Evolutionary conservation across 2,797 vertebrate genomes (phyloP), one percentile per base, ranked within the genome.

Genomic region (Ctenochaetus hawaiiensis): DNA sequence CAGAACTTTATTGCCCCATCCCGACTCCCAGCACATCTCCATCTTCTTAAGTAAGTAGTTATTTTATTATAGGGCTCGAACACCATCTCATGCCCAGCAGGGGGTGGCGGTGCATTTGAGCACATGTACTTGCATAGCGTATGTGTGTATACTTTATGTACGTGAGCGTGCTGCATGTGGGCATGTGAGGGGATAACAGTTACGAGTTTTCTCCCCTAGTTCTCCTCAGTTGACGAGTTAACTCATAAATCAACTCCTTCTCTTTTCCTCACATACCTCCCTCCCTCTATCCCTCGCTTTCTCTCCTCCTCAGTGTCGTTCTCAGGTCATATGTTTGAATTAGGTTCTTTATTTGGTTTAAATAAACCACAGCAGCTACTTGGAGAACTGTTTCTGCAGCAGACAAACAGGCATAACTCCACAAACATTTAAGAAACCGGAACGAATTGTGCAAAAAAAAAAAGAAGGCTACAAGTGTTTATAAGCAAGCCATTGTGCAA

Each of bases 21-120:
- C 48, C 12, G 30, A 67, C 49, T 80, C 80, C 74, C 77, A 67
- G 82, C 71, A 89, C 72, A 72, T 88, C 74, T 84, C 80, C 82
- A 89, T 88, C 87, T 88, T 83, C 83, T 89, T 89, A 93, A 91
- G 84, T 91, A 92, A 94, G 91, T 85, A 83, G 67, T 85, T 87
- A 85, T 88, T 77, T 81, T 84, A 84, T 82, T 82, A 78, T 52
- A 81, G 64, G 26, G 61, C 75, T 86, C 82, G 81, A 83, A 82
- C 80, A 63, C 81, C 80, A 65, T 82, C 72, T 45, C 14, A 65
- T 58, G 67, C 59, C 51, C 78, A 47, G 64, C 67, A 47, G 65
- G 78, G 53, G 82, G 66, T 45, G 75, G 73, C 26, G 16, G 39
- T 17, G 64, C 48, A 41, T 56, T 52, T 22, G 57, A 12, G 41